These are phyloP conservation scores for Setophaga coronata DNA, from an alignment of 2,113 vertebrate species.

Conservation along the genomic window DNA sequence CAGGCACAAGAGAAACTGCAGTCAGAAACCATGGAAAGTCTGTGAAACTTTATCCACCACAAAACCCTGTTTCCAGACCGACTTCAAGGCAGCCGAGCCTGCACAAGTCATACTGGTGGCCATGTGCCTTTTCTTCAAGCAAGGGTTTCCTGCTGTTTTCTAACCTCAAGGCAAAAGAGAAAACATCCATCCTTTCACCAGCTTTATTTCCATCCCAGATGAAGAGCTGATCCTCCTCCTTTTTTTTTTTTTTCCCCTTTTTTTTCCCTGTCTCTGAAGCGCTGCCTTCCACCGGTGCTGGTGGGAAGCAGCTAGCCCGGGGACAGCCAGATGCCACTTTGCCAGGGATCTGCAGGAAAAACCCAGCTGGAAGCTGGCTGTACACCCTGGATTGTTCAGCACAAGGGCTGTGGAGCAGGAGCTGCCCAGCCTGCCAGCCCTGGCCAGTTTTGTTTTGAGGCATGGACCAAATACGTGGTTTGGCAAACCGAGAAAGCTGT, in stretches of 20 bases:
- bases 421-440: neutral
- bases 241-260: neutral
- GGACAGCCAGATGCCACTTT: neutral
- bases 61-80: neutral
- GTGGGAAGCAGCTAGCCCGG: neutral
- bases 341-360: neutral
- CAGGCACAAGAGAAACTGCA: neutral
- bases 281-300: rapidly evolving
- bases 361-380: neutral
- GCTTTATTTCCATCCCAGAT: slow-evolving; percentile 53
- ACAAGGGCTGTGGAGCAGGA: neutral
- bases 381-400: neutral
- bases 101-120: slow-evolving; percentile 11
- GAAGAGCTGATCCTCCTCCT: neutral
- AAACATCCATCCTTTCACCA: slow-evolving; percentile 59
- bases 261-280: neutral
- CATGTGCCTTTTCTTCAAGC: slow-evolving; percentile 50
- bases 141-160: slow-evolving; percentile 54
- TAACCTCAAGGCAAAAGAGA: slow-evolving; percentile 63
- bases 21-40: neutral
- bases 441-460: neutral
- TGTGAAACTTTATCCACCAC: neutral
- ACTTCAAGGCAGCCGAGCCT: slow-evolving; percentile 35
- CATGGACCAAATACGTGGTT: neutral
- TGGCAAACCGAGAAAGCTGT: neutral